Evolutionary conservation across 2,888 invertebrate genomes (phyloP), one percentile per base, ranked within the genome.

Genomic region (Diabrotica balteata): DNA sequence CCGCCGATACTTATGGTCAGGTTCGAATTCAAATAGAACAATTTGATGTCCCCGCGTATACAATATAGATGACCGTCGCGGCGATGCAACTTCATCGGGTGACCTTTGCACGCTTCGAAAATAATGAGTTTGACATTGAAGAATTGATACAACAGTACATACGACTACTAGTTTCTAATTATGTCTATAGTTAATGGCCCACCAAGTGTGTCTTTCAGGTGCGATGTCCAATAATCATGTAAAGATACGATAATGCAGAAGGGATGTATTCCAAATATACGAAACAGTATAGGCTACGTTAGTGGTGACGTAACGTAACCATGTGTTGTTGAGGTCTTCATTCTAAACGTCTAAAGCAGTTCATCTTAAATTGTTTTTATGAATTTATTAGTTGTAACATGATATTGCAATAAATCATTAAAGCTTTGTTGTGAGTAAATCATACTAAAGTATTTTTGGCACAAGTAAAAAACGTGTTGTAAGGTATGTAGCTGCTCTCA

Each of bases 91-190:
- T 58, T 63, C 57, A 59, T 66, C 44, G 59, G 55, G 61, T 66
- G 70, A 70, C 70, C 70, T 70, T 70, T 63, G 50, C 68, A 57
- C 66, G 63, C 55, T 68, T 60, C 50, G 51, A 57, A 66, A 66
- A 59, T 66, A 70, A 65, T 70, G 63, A 58, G 22, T 66, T 59
- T 61, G 70, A 68, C 68, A 68, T 68, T 70, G 70, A 68, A 49
- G 59, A 63, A 52, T 58, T 57, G 42, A 54, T 64, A 61, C 62
- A 64, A 51, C 44, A 55, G 17, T 45, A 49, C 47, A 52, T 32
- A 32, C 32, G 61, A 46, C 57, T 47, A 50, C 61, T 46, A 52
- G 45, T 66, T 55, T 59, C 52, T 59, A 59, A 59, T 58, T 50
- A 54, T 43, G 55, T 44, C 44, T 55, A 8, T 45, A 55, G 11